phyloP scores from a whole-genome alignment of 2,888 invertebrate species.

The Chloromyia formosa region DNA sequence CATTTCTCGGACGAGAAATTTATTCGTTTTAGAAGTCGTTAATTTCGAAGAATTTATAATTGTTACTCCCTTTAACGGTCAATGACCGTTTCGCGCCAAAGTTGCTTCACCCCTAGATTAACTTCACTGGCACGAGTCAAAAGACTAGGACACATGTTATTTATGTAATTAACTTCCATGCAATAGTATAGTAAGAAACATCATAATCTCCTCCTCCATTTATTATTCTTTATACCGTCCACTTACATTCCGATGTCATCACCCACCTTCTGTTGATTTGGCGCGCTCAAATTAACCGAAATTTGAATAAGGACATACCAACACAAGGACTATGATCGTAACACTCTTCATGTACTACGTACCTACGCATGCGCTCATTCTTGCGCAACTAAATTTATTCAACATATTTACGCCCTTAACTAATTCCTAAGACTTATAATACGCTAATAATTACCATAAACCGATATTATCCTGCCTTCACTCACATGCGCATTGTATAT shows the following conservation, averaged over 20 bases:
- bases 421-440: slow-evolving; percentile 21
- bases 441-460: slow-evolving; percentile 41
- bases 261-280: slow-evolving; percentile 9
- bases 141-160: slow-evolving; percentile 6
- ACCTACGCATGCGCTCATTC: neutral
- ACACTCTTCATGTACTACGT: too few relatives aligned
- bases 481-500: neutral
- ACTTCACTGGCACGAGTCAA: slow-evolving; percentile 44
- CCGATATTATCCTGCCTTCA: slow-evolving; percentile 15
- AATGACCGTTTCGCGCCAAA: neutral
- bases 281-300: slow-evolving; percentile 24
- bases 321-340: too few relatives aligned
- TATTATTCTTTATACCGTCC: neutral
- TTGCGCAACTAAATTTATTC: slow-evolving; percentile 26
- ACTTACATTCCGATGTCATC: neutral
- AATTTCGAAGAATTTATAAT: too few relatives aligned
- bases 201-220: too few relatives aligned
- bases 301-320: neutral
- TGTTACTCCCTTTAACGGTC: too few relatives aligned
- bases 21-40: too few relatives aligned
- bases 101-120: slow-evolving; percentile 2
- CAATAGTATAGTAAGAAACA: neutral
- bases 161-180: neutral
- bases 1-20: too few relatives aligned
- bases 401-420: slow-evolving; percentile 7